Evolutionary conservation across 2,113 vertebrate species (phyloP).

Genomic region (Nothobranchius furzeri): DNA sequence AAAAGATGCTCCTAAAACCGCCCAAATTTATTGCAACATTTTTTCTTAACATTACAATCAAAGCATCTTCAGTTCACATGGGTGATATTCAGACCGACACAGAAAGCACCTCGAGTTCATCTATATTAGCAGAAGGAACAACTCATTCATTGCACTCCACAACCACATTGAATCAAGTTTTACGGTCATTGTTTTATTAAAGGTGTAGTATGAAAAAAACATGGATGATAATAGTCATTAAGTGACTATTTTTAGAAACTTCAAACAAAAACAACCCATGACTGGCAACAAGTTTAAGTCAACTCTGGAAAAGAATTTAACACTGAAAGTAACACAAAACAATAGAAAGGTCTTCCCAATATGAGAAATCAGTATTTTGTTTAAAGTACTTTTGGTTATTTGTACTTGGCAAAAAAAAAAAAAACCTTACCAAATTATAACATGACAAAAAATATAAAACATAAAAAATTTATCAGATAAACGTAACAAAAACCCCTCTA

Average conservation of each 20-base stretch:
- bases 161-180: constrained; percentile 61
- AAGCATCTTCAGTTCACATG: neutral
- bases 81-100: constrained; percentile 18
- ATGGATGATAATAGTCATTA: constrained; percentile 69
- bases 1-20: too few relatives aligned
- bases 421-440: constrained; percentile 76
- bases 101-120: constrained; percentile 47
- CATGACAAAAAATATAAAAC: constrained; percentile 75
- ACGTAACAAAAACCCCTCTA: constrained; percentile 16
- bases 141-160: constrained; percentile 65
- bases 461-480: neutral
- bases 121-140: constrained; percentile 71
- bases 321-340: constrained; percentile 79
- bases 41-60: too few relatives aligned
- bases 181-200: constrained; percentile 72
- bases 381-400: constrained; percentile 72
- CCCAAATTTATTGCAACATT: too few relatives aligned
- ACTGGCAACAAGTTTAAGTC: constrained; percentile 65
- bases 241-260: constrained; percentile 68
- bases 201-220: constrained; percentile 76
- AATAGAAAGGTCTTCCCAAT: constrained; percentile 82
- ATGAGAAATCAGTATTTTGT: constrained; percentile 83
- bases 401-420: constrained; percentile 77
- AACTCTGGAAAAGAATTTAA: constrained; percentile 76
- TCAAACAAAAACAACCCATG: constrained; percentile 63